Conservation (phyloP, 2,113 vertebrate genomes). For the Scalopus aquaticus region DNA sequence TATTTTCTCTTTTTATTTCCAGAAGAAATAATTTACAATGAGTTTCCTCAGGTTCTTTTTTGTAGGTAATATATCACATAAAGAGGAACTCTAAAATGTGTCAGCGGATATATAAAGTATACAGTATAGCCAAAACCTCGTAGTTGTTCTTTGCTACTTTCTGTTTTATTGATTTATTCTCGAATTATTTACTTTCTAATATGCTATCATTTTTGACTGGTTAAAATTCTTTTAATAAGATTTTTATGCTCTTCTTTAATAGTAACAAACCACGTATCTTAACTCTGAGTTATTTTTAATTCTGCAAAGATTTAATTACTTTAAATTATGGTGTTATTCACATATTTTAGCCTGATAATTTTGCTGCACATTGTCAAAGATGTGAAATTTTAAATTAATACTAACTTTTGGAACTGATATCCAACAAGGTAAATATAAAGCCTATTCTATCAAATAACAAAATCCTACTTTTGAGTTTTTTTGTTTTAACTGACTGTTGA, state of each 20-base stretch:
- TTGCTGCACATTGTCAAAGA: slow-evolving; percentile 35
- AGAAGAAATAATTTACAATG: slow-evolving; percentile 66
- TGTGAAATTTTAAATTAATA: slow-evolving; percentile 39
- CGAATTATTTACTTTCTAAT: slow-evolving; percentile 24
- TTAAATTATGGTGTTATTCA: slow-evolving; percentile 58
- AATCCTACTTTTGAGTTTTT: slow-evolving; percentile 27
- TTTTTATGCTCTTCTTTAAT: slow-evolving; percentile 38
- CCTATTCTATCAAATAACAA: background rate
- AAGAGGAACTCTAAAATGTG: background rate
- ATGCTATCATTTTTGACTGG: slow-evolving; percentile 25
- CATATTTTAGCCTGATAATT: slow-evolving; percentile 44
- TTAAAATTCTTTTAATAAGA: slow-evolving; percentile 32
- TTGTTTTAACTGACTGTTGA: slow-evolving; percentile 60
- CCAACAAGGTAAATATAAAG: slow-evolving; percentile 32
- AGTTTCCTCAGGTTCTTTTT: slow-evolving; percentile 1
- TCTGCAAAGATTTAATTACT: slow-evolving; percentile 50
- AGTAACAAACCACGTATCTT: slow-evolving; percentile 6
- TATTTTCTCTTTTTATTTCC: slow-evolving; percentile 44
- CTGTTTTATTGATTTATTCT: slow-evolving; percentile 1
- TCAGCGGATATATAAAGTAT: background rate
- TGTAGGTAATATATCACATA: slow-evolving; percentile 30
- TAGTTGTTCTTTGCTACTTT: background rate
- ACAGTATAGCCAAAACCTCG: background rate
- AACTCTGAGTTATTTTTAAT: slow-evolving; percentile 50
- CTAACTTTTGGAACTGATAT: slow-evolving; percentile 11